Conservation (phyloP, 2,797 vertebrate genomes). For the Gadopsis marmoratus region DNA sequence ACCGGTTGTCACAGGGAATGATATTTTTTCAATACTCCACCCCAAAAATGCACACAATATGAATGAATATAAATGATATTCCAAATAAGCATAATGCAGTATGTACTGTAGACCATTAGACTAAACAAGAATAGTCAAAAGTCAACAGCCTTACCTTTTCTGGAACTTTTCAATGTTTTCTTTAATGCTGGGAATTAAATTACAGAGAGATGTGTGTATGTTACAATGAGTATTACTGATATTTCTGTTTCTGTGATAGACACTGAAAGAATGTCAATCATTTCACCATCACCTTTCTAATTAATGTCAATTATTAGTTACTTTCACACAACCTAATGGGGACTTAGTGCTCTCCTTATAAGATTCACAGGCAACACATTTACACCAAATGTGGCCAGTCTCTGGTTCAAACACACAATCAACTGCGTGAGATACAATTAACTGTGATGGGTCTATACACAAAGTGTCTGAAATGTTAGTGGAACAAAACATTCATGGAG, state of each 20-base stretch:
- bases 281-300: background rate
- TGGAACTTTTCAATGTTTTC: conserved; percentile 82
- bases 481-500: conserved; percentile 3
- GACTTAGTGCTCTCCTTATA: background rate
- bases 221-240: background rate
- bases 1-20: background rate
- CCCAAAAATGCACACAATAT: background rate
- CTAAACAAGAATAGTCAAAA: background rate
- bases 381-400: background rate
- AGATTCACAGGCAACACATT: background rate
- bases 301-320: background rate
- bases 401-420: background rate
- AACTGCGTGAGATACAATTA: background rate
- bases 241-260: background rate
- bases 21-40: background rate
- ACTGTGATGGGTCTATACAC: background rate
- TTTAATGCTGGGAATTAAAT: conserved; percentile 81
- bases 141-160: conserved; percentile 73
- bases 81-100: background rate
- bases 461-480: conserved; percentile 12
- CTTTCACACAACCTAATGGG: background rate
- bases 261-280: background rate
- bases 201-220: background rate
- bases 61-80: no score
- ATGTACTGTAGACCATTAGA: background rate